Evolutionary conservation across 2,888 invertebrate genomes (phyloP).

Genomic region (Drosophila pseudotakahashii): DNA sequence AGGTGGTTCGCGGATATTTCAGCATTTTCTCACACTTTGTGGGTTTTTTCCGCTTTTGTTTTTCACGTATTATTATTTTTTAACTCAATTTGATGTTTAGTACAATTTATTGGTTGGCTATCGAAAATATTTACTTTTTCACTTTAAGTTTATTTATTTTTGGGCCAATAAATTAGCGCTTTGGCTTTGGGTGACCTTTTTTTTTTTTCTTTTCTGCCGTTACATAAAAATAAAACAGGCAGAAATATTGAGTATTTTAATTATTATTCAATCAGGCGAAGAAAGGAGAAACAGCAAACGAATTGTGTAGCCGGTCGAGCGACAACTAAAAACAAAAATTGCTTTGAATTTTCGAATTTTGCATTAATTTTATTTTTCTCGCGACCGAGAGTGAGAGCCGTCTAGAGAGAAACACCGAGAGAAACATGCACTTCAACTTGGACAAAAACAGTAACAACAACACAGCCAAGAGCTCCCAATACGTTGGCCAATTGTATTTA

Average conservation of each 20-base stretch:
- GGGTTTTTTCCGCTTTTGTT: constrained; percentile 6
- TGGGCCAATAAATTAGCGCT: constrained; percentile 14
- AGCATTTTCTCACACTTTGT: constrained; percentile 56
- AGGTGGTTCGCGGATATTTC: constrained; percentile 81
- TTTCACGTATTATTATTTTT: not conserved
- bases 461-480: constrained; percentile 23
- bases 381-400: constrained; percentile 10
- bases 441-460: constrained; percentile 18
- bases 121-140: constrained; percentile 14
- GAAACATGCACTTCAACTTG: constrained; percentile 40
- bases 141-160: constrained; percentile 22
- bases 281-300: constrained; percentile 39
- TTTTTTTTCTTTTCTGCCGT: constrained; percentile 34
- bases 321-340: constrained; percentile 52
- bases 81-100: not conserved
- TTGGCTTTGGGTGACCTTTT: constrained; percentile 5
- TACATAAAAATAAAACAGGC: constrained; percentile 50
- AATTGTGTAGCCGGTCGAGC: constrained; percentile 53
- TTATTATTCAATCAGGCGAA: constrained; percentile 69
- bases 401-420: constrained; percentile 34
- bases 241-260: constrained; percentile 48
- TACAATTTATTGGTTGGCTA: not conserved
- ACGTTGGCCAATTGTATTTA: constrained; percentile 46
- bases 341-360: constrained; percentile 52
- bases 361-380: constrained; percentile 34